phyloP scores from a whole-genome alignment of 2,113 vertebrate genomes.

The Petrocephalus microphthalmus region DNA sequence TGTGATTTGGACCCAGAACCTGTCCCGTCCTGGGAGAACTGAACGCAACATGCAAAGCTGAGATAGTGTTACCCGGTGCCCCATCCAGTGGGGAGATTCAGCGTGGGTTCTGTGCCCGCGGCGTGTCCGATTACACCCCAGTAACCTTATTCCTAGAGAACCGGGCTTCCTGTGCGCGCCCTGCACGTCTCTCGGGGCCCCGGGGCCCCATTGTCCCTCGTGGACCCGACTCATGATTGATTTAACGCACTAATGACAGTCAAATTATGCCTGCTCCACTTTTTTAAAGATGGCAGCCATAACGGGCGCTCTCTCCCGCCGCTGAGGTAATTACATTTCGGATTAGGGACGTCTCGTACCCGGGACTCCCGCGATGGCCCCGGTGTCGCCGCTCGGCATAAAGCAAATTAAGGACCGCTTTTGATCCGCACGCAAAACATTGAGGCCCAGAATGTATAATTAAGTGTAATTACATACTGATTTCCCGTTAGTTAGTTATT shows the following conservation, averaged over 20 bases:
- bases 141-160: constrained; percentile 12
- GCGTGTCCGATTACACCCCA: background rate
- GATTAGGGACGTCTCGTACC: constrained; percentile 10
- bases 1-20: background rate
- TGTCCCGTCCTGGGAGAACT: background rate
- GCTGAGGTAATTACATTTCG: constrained; percentile 16
- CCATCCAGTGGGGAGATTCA: background rate
- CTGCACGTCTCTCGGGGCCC: background rate
- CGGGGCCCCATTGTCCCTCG: background rate
- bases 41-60: background rate
- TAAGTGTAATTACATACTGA: constrained; percentile 5
- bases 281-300: background rate
- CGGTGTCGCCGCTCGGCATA: background rate
- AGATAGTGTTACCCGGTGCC: background rate
- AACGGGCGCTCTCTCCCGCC: background rate
- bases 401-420: constrained; percentile 6
- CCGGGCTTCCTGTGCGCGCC: background rate
- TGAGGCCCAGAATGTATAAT: background rate
- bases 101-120: background rate
- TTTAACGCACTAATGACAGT: constrained; percentile 15
- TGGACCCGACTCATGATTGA: constrained; percentile 7
- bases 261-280: constrained; percentile 4
- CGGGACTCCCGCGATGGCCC: background rate
- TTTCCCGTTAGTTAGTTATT: background rate
- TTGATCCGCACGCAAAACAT: background rate